Conservation (phyloP, 2,797 vertebrate genomes). For the Anisognathus igniventris region DNA sequence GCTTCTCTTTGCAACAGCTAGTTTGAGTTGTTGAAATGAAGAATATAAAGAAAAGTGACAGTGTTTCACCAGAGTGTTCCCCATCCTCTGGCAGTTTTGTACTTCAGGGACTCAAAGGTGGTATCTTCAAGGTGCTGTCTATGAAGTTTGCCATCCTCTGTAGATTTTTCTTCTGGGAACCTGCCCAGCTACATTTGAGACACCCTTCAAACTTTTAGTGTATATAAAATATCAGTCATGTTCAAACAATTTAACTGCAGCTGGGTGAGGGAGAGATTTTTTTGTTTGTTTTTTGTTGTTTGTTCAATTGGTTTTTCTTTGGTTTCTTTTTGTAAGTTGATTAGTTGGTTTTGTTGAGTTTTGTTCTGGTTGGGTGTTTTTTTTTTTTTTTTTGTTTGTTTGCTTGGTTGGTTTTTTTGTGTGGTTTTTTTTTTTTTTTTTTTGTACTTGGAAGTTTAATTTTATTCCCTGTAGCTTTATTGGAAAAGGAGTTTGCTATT, state of each 20-base stretch:
- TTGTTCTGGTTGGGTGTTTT: background rate
- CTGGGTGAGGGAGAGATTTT: background rate
- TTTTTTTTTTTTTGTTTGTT: no score
- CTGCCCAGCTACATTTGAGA: background rate
- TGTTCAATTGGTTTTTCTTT: background rate
- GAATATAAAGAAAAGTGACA: background rate
- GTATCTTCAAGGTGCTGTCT: background rate
- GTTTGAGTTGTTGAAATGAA: background rate
- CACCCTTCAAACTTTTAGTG: background rate
- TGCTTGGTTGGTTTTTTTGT: no score
- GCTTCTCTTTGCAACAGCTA: background rate
- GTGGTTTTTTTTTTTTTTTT: no score
- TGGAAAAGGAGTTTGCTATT: background rate
- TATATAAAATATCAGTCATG: background rate
- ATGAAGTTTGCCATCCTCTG: background rate
- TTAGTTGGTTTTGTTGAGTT: background rate
- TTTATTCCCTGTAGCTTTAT: background rate
- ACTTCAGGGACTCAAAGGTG: background rate
- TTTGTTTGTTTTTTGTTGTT: no score
- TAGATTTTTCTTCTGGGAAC: background rate
- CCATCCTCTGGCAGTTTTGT: background rate
- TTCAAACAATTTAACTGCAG: background rate
- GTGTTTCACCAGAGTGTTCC: background rate
- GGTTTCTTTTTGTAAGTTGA: no score
- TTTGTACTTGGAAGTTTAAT: background rate